These are phyloP conservation scores for Cristatella mucedo DNA, from an alignment of 2,888 invertebrate species.

Conservation along the genomic window DNA sequence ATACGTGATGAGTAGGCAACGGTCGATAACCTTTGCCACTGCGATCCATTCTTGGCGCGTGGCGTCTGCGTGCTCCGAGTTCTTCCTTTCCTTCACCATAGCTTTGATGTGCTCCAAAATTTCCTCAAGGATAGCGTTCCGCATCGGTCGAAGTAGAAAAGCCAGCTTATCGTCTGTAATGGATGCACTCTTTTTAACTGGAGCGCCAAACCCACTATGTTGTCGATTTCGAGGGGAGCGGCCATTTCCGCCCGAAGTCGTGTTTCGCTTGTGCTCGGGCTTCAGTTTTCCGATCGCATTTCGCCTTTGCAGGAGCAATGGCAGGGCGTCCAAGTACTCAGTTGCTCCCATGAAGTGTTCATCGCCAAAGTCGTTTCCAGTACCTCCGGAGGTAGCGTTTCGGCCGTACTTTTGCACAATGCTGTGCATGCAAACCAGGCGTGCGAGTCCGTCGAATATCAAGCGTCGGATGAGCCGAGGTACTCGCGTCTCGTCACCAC, in stretches of 20 bases:
- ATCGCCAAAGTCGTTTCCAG: background rate
- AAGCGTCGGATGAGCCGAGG: slow-evolving; percentile 1
- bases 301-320: background rate
- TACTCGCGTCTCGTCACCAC: background rate
- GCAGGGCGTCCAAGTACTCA: background rate
- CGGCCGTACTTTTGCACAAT: slow-evolving; percentile 1
- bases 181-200: slow-evolving; percentile 5
- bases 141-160: background rate
- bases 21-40: slow-evolving; percentile 5
- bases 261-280: background rate
- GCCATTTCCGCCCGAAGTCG: background rate
- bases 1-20: slow-evolving; percentile 1
- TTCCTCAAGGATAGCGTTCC: slow-evolving; percentile 7
- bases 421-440: slow-evolving; percentile 2
- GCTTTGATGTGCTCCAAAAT: slow-evolving; percentile 2
- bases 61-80: background rate
- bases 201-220: no score
- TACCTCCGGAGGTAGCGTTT: slow-evolving; percentile 4
- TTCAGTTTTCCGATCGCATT: background rate
- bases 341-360: background rate
- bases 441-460: slow-evolving; percentile 6
- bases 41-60: slow-evolving; percentile 7
- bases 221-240: no score
- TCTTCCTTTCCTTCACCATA: background rate
- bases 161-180: slow-evolving; percentile 6